Conservation (phyloP, 2,797 vertebrate species). For the Hemitrygon akajei region DNA sequence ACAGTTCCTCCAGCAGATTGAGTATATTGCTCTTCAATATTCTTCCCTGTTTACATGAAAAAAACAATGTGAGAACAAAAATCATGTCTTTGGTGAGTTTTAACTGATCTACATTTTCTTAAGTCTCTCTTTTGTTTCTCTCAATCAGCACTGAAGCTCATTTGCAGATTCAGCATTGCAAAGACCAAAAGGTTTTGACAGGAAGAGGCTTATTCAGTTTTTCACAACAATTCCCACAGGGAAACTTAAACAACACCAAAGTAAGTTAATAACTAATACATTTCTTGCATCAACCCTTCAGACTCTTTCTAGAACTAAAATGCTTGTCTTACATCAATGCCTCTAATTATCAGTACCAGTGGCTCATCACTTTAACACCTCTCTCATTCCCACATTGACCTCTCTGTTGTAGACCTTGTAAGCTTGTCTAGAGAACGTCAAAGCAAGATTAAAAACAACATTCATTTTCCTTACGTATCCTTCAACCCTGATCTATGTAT, state of each 20-base stretch:
- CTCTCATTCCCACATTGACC: background rate
- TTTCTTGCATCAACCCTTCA: background rate
- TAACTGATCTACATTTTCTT: background rate
- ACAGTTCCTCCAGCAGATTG: no score
- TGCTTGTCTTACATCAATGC: background rate
- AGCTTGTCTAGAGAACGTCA: background rate
- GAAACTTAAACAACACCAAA: background rate
- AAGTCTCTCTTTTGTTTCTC: background rate
- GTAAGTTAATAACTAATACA: background rate
- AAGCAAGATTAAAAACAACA: background rate
- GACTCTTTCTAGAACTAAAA: background rate
- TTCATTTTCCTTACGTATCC: background rate
- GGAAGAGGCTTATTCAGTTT: background rate
- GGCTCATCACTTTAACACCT: background rate
- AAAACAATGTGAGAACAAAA: background rate
- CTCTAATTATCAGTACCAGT: background rate
- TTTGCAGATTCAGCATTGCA: background rate
- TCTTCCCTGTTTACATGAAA: background rate
- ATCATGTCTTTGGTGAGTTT: background rate
- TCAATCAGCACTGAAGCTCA: background rate
- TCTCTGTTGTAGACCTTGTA: background rate
- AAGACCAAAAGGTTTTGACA: background rate
- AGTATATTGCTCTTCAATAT: background rate
- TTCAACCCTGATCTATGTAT: background rate
- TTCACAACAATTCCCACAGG: background rate